Percentiles rank a stretch among this genome's conserved stretches.
Conservation (phyloP, 2,888 invertebrate genomes). For the Cantharis flavilabris region DNA sequence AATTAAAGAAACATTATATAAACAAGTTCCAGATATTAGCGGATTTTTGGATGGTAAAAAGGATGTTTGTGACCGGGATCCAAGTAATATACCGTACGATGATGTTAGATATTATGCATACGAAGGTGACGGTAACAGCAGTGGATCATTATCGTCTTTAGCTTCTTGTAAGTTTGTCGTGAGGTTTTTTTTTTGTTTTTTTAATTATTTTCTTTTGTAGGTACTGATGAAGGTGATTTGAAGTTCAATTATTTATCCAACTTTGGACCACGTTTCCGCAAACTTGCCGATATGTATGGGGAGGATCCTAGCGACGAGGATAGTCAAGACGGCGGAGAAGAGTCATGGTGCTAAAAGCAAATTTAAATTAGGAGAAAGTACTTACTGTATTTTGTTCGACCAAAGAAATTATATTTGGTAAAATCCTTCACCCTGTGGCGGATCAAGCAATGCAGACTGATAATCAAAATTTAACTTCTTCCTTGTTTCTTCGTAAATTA, state of each 20-base stretch:
- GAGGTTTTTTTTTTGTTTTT: background rate
- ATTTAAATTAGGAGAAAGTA: constrained; percentile 13
- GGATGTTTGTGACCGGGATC: constrained; percentile 88
- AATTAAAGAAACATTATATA: constrained; percentile 47
- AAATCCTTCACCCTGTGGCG: background rate
- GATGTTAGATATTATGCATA: constrained; percentile 97
- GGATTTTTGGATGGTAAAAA: constrained; percentile 90
- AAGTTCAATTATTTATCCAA: constrained; percentile 94
- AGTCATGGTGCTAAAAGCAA: constrained; percentile 76
- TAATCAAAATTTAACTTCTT: constrained; percentile 1
- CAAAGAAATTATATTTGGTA: constrained; percentile 28
- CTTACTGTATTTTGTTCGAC: constrained; percentile 26
- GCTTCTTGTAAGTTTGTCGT: constrained; percentile 73
- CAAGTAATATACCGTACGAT: constrained; percentile 90
- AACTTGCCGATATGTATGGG: constrained; percentile 93
- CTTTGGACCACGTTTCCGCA: constrained; percentile 95
- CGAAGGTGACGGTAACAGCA: constrained; percentile 92
- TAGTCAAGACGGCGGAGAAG: constrained; percentile 75
- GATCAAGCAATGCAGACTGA: constrained; percentile 16
- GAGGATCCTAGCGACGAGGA: constrained; percentile 84
- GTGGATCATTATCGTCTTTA: constrained; percentile 89
- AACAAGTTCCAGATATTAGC: constrained; percentile 76
- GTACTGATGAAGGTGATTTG: constrained; percentile 88
- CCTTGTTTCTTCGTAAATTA: constrained; percentile 6
- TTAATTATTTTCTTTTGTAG: constrained; percentile 48